Evolutionary conservation across 2,888 invertebrate species (phyloP).

Genomic region (Elysia crispata): DNA sequence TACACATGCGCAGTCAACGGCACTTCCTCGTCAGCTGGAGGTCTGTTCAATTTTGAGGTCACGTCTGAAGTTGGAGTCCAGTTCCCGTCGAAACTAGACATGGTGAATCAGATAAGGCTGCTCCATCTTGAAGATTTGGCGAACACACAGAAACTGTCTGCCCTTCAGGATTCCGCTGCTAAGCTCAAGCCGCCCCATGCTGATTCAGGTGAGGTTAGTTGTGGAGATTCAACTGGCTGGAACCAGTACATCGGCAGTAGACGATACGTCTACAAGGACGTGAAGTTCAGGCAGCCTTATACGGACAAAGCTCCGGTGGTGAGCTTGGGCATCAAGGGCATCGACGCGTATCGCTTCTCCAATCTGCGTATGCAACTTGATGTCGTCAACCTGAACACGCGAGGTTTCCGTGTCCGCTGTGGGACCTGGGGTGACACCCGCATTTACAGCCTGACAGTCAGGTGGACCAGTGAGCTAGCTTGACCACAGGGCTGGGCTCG

Average conservation of each 20-base stretch:
- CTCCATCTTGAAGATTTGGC: too few species aligned
- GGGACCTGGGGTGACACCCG: conserved; percentile 15
- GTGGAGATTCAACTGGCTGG: conserved; percentile 2
- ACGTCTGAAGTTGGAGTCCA: too few species aligned
- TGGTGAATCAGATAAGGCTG: too few species aligned
- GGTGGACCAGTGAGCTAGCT: conserved; percentile 14
- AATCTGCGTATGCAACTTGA: background rate
- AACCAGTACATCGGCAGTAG: too few species aligned
- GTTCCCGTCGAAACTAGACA: too few species aligned
- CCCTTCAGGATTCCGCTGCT: too few species aligned
- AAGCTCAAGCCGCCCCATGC: background rate
- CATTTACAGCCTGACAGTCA: background rate
- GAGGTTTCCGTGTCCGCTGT: conserved; percentile 13
- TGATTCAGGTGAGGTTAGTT: background rate
- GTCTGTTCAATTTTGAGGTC: too few species aligned
- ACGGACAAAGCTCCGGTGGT: background rate
- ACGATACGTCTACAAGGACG: background rate
- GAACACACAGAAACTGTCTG: too few species aligned
- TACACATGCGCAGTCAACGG: too few species aligned
- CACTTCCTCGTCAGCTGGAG: too few species aligned
- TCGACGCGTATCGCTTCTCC: too few species aligned
- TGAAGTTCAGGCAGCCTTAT: conserved; percentile 2
- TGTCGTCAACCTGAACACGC: background rate
- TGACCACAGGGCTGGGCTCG: too few species aligned
- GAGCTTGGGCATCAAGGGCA: background rate